Evolutionary conservation across 1,140 invertebrate genomes (phyloP), one percentile per base, ranked within the genome.

Genomic region (Akabosia matsudoensis): DNA sequence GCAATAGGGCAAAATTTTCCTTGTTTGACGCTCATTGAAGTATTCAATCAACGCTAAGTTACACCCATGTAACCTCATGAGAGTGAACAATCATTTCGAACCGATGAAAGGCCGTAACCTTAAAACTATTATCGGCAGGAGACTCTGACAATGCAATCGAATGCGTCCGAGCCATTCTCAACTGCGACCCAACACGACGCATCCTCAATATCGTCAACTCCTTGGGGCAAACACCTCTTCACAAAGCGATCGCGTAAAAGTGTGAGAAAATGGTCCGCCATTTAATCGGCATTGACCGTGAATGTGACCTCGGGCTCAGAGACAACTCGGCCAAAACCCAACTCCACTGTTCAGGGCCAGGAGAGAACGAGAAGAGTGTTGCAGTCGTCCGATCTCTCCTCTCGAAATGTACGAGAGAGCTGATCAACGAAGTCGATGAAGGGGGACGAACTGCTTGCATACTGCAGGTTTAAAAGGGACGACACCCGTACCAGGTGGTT

Each of bases 401-500:
- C 24, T 7, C 10, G 28, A 72, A 51, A 37, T 72, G 70, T 24
- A 72, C 2, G 16, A 72, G 45, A 24, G 28, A 34, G 37, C 70
- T 37, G 26, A 34, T 72, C 37, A 72, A 72, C 70, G 33, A 72
- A 45, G 70, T 22, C 3, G 70, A 72, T 26, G 33, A 51, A 26
- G 18, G 34, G 13, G 70, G 70, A 34, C 2, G 70, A 34, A 72
- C 70, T 24, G 37, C 37, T 30, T 72, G 10, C 70, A 72, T 26
- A 45, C 45, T 24, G 70, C 70, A 72, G 2, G 34, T n/a, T 72
- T 34, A 16, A 72, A 37, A 3, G 70, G 37, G 61, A 28, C 61
- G 10, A 45, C 7, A 10, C 18, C 37, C 18, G 37, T 45, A 45
- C 18, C 37, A 45, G n/a, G n/a, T n/a, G 37, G 37, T 45, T 7